A percentile compares a stretch with the other conserved stretches of the same genome.
Conservation (phyloP, 64 coral and sea anemone species). For the Exaiptasia diaphana region DNA sequence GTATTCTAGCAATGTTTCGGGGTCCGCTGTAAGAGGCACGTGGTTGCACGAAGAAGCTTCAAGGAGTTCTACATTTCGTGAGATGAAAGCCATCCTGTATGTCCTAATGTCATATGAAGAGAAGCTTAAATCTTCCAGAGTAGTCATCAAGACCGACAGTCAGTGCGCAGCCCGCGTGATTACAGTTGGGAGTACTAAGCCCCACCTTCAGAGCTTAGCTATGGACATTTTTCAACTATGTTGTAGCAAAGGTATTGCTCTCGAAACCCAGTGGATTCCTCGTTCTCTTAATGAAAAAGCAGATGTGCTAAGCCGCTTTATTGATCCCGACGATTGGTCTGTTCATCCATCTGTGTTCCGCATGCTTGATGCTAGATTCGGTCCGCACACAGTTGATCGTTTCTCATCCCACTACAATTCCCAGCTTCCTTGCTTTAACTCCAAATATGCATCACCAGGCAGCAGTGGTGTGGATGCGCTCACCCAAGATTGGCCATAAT, state of each 20-base stretch:
- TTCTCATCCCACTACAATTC: slow-evolving; percentile 59
- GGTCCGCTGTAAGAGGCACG: slow-evolving; percentile 17
- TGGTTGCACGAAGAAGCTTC: neutral
- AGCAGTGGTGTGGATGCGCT: slow-evolving; percentile 55
- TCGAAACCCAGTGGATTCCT: slow-evolving; percentile 34
- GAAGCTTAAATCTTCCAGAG: neutral
- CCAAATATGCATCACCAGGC: slow-evolving; percentile 45
- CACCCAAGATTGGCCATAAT: slow-evolving; percentile 58
- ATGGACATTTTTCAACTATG: slow-evolving; percentile 32
- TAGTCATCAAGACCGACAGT: neutral
- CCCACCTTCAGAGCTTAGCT: neutral
- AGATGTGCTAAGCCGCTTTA: slow-evolving; percentile 40
- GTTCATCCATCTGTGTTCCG: slow-evolving; percentile 36
- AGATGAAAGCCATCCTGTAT: slow-evolving; percentile 45
- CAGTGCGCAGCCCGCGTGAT: slow-evolving; percentile 6
- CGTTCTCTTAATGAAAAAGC: slow-evolving; percentile 19
- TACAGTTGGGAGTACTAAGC: slow-evolving; percentile 12
- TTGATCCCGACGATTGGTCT: slow-evolving; percentile 50
- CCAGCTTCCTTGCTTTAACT: slow-evolving; percentile 50
- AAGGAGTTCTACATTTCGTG: slow-evolving; percentile 34
- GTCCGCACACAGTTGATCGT: slow-evolving; percentile 45
- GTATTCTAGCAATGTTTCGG: neutral
- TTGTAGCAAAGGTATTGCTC: neutral
- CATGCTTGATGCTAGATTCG: slow-evolving; percentile 29
- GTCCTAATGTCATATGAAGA: neutral